Base-by-base conservation (phyloP, 2,888 invertebrate genomes). In the Dexiosoma caninum region DNA sequence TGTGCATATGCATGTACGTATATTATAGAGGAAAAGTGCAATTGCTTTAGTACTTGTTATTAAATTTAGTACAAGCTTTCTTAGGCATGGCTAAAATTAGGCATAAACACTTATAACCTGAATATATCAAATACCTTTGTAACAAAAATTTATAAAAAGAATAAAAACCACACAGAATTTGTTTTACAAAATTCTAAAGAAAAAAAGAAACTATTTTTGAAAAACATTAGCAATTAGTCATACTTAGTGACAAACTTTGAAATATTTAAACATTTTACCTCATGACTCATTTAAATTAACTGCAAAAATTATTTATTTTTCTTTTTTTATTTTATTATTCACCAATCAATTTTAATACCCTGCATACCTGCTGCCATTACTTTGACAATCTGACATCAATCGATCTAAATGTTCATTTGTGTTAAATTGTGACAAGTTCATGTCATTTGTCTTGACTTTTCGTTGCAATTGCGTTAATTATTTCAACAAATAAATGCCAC, bases 401-500 rank as follows among this genome's bases (percentile, higher is more conserved):
- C 49, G 66, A 74, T 62, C 74, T 62, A 12, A 60, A 40, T 46
- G 9, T 37, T 67, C 55, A 46, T 72, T 60, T 64, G 32, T 57
- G 46, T 64, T 21, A 64, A 69, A 59, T 77, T 77, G 72, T 81
- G 72, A 81, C 81, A 81, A 77, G 81, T 77, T 72, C 81, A 67
- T 69, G 72, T 69, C 81, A 77, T 55, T 66, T 19, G 55, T 57
- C 23, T 19, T 64, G 30, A 57, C 44, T 44, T 66, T 44, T 27
- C 10, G 49, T 16, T 57, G 19, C 8, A 64, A 59, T 62, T 57
- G 53, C 40, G 49, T 66, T 66, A 66, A 69, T 14, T 21, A 59
- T 64, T 35, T 64, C 1, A n/a, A 12, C 40, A 30, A 62, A n/a
- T n/a, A 19, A 57, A 19, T 9, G 8, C 10, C 3, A 21, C 1